These are phyloP conservation scores for Endomychus coccineus DNA, from an alignment of 2,888 invertebrate species.

Conservation along the genomic window DNA sequence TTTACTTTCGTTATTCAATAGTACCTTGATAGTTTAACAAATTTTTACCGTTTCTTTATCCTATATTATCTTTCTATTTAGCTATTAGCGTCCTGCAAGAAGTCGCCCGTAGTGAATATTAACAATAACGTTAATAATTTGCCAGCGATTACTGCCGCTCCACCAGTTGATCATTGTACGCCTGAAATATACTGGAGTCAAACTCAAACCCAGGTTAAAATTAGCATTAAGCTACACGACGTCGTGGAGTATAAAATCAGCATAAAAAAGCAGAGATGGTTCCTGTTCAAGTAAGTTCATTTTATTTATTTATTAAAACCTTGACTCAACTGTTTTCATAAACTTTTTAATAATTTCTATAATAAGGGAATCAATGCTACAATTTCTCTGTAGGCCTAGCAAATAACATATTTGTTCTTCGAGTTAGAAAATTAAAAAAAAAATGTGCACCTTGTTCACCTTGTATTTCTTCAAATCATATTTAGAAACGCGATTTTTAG, in stretches of 20 bases:
- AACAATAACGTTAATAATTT: too few relatives aligned
- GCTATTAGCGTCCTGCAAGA: too few relatives aligned
- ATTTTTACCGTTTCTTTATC: too few relatives aligned
- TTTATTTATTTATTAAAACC: background rate
- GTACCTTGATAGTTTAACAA: too few relatives aligned
- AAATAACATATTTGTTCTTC: too few relatives aligned
- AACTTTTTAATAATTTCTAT: conserved; percentile 4
- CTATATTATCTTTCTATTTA: too few relatives aligned
- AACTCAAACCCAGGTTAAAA: conserved; percentile 27
- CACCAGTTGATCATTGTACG: conserved; percentile 27
- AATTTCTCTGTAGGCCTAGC: conserved; percentile 20
- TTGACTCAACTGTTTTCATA: background rate
- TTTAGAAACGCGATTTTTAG: too few relatives aligned
- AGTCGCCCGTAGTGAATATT: too few relatives aligned
- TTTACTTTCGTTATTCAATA: too few relatives aligned
- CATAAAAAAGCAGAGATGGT: conserved; percentile 28
- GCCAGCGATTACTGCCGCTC: conserved; percentile 25
- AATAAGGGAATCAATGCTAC: background rate
- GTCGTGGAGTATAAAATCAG: conserved; percentile 27
- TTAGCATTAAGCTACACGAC: conserved; percentile 31
- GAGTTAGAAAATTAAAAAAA: too few relatives aligned
- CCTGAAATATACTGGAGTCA: conserved; percentile 39
- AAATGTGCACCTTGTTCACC: too few relatives aligned
- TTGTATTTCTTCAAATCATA: too few relatives aligned
- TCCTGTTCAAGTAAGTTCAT: conserved; percentile 26